These are phyloP conservation scores for Enteromius argenteus DNA, from an alignment of 2,797 vertebrate genomes.

Conservation along the genomic window DNA sequence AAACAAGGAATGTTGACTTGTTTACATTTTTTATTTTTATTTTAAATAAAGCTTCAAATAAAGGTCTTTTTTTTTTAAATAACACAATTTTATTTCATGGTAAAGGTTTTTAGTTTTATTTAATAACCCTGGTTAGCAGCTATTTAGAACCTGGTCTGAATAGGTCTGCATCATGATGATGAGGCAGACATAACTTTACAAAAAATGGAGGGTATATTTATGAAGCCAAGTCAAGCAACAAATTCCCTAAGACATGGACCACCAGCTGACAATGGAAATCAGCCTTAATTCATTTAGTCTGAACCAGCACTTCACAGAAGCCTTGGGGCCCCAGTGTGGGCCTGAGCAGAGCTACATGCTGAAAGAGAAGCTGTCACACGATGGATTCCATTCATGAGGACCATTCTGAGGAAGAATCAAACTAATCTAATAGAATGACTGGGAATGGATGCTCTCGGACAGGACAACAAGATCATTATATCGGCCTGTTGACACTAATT, in stretches of 20 bases:
- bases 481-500: constrained; percentile 18
- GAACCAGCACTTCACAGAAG: constrained; percentile 19
- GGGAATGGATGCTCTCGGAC: constrained; percentile 1
- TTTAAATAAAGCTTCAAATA: not conserved
- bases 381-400: constrained; percentile 10
- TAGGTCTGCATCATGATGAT: not conserved
- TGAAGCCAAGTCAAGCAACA: constrained; percentile 50
- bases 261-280: constrained; percentile 55
- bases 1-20: not conserved
- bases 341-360: not conserved
- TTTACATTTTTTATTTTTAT: not conserved
- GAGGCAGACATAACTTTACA: constrained; percentile 26
- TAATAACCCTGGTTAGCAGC: not conserved
- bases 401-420: constrained; percentile 9
- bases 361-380: constrained; percentile 29
- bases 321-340: constrained; percentile 44
- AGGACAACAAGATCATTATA: constrained; percentile 18
- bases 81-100: not conserved
- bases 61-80: not conserved
- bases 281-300: constrained; percentile 47
- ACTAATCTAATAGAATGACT: constrained; percentile 23
- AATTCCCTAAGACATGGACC: constrained; percentile 57
- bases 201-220: constrained; percentile 37
- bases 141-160: not conserved
- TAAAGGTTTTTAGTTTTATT: not conserved